These are phyloP conservation scores for Aleadryas rufinucha DNA, from an alignment of 2,113 vertebrate species.

Conservation along the genomic window DNA sequence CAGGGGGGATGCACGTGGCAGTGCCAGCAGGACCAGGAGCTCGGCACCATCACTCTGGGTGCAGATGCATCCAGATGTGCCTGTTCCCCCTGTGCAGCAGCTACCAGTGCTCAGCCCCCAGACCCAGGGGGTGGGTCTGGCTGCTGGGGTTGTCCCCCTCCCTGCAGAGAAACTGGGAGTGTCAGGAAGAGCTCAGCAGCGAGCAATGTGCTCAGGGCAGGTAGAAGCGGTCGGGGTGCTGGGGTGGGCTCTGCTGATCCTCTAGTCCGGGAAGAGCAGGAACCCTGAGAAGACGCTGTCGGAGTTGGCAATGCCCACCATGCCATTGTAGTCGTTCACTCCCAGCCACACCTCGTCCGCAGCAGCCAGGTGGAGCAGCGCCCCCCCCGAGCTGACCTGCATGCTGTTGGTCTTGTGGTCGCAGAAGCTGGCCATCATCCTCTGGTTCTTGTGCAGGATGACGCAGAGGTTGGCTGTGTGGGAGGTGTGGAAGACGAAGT, in stretches of 20 bases:
- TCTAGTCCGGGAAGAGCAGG: conserved; percentile 78
- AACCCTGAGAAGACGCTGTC: conserved; percentile 85
- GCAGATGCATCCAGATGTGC: neutral
- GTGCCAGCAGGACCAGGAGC: neutral
- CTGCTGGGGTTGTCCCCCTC: neutral
- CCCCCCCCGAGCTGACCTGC: conserved; percentile 79
- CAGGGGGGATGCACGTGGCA: accelerated
- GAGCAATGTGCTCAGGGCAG: neutral
- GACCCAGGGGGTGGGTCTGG: neutral
- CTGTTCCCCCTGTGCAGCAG: neutral
- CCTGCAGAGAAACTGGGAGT: neutral
- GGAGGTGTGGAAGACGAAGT: conserved; percentile 77
- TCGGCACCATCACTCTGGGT: neutral
- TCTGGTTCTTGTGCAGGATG: neutral
- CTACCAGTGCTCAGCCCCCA: neutral
- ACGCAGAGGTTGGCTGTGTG: conserved; percentile 72
- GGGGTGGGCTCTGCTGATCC: neutral
- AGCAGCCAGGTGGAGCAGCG: conserved; percentile 50
- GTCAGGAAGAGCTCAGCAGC: neutral
- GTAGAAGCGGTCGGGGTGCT: accelerated
- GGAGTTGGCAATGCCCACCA: conserved; percentile 63
- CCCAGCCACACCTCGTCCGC: conserved; percentile 75
- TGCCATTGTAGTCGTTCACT: conserved; percentile 73
- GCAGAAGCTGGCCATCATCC: conserved; percentile 72
- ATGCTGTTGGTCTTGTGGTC: conserved; percentile 70